Evolutionary conservation across 2,888 invertebrate species (phyloP).

Genomic region (Graphium colonna): DNA sequence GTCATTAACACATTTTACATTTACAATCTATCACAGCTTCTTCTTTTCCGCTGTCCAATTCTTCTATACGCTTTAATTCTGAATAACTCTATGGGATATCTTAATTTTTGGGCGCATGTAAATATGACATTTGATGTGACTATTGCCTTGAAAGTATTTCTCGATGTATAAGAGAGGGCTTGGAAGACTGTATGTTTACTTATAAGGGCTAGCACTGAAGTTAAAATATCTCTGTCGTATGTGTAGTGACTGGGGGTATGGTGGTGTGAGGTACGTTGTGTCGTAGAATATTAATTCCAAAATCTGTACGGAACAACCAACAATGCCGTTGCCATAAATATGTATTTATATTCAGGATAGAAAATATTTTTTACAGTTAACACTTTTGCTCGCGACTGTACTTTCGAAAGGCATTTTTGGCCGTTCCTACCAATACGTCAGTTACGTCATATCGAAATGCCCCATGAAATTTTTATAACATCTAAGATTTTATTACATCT

Average conservation of each 20-base stretch:
- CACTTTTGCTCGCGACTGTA: too few species aligned
- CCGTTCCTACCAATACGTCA: conserved; percentile 5
- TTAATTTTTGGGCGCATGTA: conserved; percentile 47
- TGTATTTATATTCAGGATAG: too few species aligned
- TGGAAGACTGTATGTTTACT: background rate
- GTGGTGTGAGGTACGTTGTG: conserved; percentile 69
- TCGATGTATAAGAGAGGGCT: background rate
- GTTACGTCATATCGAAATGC: conserved; percentile 1
- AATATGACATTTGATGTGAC: conserved; percentile 1
- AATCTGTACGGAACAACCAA: conserved; percentile 21
- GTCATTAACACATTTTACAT: conserved; percentile 53
- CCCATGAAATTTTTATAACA: conserved; percentile 12
- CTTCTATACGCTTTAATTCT: conserved; percentile 43
- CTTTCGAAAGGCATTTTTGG: conserved; percentile 13
- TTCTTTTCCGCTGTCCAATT: conserved; percentile 46
- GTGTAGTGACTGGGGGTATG: conserved; percentile 61
- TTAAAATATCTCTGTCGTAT: conserved; percentile 40
- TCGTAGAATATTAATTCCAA: too few species aligned
- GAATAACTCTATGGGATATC: conserved; percentile 39
- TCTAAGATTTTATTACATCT: conserved; percentile 30
- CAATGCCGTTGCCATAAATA: conserved; percentile 5
- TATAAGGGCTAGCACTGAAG: conserved; percentile 31
- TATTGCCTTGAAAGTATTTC: background rate
- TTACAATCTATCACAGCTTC: conserved; percentile 47
- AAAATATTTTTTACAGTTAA: too few species aligned